Conservation (phyloP, 2,113 vertebrate genomes). For the Chroicocephalus ridibundus region DNA sequence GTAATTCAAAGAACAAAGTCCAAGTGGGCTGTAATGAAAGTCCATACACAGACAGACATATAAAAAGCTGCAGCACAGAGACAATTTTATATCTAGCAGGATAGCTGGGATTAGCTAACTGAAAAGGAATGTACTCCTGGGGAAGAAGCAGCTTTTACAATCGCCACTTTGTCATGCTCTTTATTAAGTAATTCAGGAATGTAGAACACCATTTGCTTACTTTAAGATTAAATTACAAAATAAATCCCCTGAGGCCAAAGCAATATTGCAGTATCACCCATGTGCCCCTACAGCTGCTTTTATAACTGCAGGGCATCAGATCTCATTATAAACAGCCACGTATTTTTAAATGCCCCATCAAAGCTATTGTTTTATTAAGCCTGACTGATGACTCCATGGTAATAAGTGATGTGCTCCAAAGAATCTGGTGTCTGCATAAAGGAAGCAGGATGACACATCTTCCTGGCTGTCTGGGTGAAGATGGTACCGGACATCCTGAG, state of each 20-base stretch:
- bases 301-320: not conserved
- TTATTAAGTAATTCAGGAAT: not conserved
- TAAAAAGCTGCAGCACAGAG: not conserved
- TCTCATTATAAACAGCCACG: not conserved
- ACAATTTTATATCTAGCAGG: not conserved
- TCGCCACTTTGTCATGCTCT: not conserved
- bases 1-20: not conserved
- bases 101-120: not conserved
- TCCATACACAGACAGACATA: not conserved
- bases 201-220: not conserved
- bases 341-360: not conserved
- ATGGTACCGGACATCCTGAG: not conserved
- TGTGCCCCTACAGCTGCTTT: not conserved
- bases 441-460: not conserved
- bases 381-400: not conserved
- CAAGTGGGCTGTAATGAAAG: not conserved
- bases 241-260: not conserved
- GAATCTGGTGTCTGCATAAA: not conserved
- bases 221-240: not conserved
- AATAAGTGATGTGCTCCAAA: not conserved
- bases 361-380: not conserved
- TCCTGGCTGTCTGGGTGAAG: not conserved
- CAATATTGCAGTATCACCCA: not conserved
- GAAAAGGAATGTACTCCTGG: not conserved
- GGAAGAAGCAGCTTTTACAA: not conserved